phyloP scores from a whole-genome alignment of 1,140 invertebrate genomes.

The Lepidotrigona ventralis region DNA sequence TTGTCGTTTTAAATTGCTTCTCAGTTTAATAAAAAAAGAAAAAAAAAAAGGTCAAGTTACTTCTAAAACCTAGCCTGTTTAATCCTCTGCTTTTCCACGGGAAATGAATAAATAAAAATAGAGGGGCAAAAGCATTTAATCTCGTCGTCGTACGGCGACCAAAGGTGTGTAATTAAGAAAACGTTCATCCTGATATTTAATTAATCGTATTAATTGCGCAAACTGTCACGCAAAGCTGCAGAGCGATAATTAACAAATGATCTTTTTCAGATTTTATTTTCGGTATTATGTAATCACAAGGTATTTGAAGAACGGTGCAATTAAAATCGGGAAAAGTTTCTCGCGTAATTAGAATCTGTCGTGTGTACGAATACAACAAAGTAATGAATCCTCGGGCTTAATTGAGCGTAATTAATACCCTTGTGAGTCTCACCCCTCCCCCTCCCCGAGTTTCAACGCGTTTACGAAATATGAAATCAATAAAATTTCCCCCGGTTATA shows the following conservation, averaged over 20 bases:
- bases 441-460: neutral
- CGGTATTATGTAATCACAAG: neutral
- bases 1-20: no score
- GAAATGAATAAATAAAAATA: neutral
- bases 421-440: neutral
- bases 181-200: neutral
- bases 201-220: neutral
- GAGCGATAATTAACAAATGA: conserved; percentile 2
- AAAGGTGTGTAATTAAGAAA: neutral
- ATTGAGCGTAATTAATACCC: conserved; percentile 14
- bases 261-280: conserved; percentile 1
- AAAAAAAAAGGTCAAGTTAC: no score
- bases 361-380: conserved; percentile 5
- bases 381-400: neutral
- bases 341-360: conserved; percentile 2
- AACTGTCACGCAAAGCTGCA: neutral
- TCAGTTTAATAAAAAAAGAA: no score
- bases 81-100: no score
- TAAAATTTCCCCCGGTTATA: neutral
- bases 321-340: neutral
- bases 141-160: no score
- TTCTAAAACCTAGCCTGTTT: no score
- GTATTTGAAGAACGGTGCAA: neutral
- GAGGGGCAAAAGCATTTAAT: neutral
- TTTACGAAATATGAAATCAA: neutral